Evolutionary conservation across 2,113 vertebrate genomes (phyloP).

Genomic region (Otis tarda): DNA sequence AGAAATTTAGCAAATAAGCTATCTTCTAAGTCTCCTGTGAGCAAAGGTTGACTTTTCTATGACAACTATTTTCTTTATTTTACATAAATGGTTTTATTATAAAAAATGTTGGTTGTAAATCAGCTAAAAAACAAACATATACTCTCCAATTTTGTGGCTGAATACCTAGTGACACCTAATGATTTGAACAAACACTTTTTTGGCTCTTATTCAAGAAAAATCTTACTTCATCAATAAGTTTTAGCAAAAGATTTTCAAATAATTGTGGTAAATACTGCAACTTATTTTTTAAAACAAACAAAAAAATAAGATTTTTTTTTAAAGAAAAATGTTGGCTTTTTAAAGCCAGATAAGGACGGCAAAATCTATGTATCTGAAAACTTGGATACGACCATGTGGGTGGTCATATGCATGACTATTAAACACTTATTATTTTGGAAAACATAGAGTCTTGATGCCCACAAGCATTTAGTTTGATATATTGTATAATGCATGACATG

Average conservation of each 20-base stretch:
- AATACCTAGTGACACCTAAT: background rate
- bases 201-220: background rate
- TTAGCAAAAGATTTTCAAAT: background rate
- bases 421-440: background rate
- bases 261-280: background rate
- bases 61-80: background rate
- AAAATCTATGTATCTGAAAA: background rate
- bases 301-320: background rate
- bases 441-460: background rate
- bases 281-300: background rate
- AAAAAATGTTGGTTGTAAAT: background rate
- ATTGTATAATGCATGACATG: background rate
- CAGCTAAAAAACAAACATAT: fast-evolving
- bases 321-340: background rate
- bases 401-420: background rate
- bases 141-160: background rate
- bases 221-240: background rate
- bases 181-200: background rate
- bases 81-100: background rate
- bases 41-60: background rate
- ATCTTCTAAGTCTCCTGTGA: background rate
- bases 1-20: background rate
- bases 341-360: background rate
- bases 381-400: background rate
- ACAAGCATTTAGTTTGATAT: background rate